Base-by-base conservation (phyloP, 2,888 invertebrate species). In the Biston betularia region DNA sequence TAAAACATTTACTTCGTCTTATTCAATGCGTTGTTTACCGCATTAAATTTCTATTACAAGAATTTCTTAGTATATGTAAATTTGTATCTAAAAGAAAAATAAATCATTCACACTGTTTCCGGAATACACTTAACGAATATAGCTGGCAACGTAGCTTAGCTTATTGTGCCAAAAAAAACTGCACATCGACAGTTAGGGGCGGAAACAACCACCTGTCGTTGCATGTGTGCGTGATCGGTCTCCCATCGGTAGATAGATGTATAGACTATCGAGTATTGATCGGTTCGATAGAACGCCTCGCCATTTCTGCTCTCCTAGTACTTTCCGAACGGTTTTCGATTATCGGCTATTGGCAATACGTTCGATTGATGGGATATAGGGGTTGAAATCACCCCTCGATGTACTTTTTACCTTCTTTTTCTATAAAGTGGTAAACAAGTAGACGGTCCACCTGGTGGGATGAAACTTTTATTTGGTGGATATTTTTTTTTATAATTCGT, bases 251-350 rank as follows among this genome's bases (percentile, higher is more conserved):
- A 68, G 69, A 69, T 74, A 73, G 69, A 65, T 56, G 65, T 69
- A 69, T 68, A 71, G 69, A 48, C 69, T 75, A 75, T 75, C 66
- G 73, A 69, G 74, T 89, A 91, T 92, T 84, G 90, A 90, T 90
- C 88, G 81, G 82, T 90, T 93, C 92, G 89, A 85, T 81, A 83
- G 75, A 83, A 68, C 87, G 87, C 85, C 72, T 73, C 11, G 44
- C 24, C 8, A 14, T 67, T 77, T 73, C 82, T 93, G 88, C 12
- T 59, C 40, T 63, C 92, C 90, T 91, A 78, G 92, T 93, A 84
- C 77, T 91, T 92, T 89, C 85, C 91, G 90, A 93, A 90, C 90
- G 86, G 83, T 86, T 85, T 82, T 87, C 88, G 89, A 89, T 89
- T 92, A 93, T 93, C 85, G 92, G 87, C 81, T 84, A 92, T 93